A percentile compares a stretch with the other conserved stretches of the same genome.
phyloP scores from a whole-genome alignment of 2,888 invertebrate genomes.

The Ryuthela nishihirai region DNA sequence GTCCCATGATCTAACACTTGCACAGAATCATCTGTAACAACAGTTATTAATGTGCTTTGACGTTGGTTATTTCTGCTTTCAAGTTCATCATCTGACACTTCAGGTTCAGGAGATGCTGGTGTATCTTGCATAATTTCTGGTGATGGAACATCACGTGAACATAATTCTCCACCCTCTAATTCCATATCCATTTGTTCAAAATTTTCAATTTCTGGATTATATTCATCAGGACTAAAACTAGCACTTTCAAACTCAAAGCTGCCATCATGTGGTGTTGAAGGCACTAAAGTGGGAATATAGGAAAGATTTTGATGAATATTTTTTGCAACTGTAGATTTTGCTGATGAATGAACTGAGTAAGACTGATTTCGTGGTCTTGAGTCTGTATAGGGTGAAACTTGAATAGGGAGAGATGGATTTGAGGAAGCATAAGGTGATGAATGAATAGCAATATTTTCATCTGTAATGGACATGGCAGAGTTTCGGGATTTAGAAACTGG shows the following conservation, averaged over 20 bases:
- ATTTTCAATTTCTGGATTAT: constrained; percentile 29
- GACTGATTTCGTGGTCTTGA: too few species aligned
- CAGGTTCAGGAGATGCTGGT: constrained; percentile 9
- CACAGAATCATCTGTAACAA: constrained; percentile 23
- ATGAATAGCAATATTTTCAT: too few species aligned
- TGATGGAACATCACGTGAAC: constrained; percentile 8
- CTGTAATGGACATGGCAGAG: too few species aligned
- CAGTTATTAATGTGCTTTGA: constrained; percentile 25
- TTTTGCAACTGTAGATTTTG: background rate
- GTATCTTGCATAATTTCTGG: constrained; percentile 12
- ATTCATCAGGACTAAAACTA: constrained; percentile 2
- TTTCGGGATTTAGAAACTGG: too few species aligned
- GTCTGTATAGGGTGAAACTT: too few species aligned
- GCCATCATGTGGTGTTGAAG: constrained; percentile 21
- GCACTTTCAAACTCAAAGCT: constrained; percentile 8
- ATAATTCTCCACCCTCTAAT: constrained; percentile 28
- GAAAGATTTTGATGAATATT: constrained; percentile 12
- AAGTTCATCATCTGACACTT: background rate
- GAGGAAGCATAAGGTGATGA: too few species aligned
- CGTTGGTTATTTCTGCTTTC: constrained; percentile 2
- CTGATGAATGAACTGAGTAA: background rate
- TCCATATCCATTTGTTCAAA: constrained; percentile 41
- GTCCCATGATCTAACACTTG: too few species aligned
- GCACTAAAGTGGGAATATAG: constrained; percentile 31
- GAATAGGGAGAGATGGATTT: too few species aligned